phyloP scores from a whole-genome alignment of 2,888 invertebrate species.

The Scaeva pyrastri region DNA sequence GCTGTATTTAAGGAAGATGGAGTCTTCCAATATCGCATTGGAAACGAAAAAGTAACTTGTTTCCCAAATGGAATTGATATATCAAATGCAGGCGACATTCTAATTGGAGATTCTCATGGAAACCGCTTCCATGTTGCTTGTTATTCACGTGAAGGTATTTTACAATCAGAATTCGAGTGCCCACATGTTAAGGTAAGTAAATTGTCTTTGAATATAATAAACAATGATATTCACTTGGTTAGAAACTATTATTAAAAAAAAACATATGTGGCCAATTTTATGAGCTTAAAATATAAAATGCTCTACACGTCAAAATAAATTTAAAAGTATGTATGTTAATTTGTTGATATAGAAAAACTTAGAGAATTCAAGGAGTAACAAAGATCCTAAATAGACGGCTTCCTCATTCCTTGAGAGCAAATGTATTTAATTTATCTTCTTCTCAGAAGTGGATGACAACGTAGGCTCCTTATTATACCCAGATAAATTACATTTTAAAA shows the following conservation, averaged over 20 bases:
- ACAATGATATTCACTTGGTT: constrained; percentile 1
- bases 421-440: too few relatives aligned
- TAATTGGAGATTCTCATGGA: constrained; percentile 98
- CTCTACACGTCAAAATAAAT: too few relatives aligned
- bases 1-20: constrained; percentile 98
- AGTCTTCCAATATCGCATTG: constrained; percentile 95
- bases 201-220: not conserved
- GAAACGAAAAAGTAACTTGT: constrained; percentile 97
- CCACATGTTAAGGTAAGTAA: constrained; percentile 95
- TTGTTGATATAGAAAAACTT: too few relatives aligned
- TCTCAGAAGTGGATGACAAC: too few relatives aligned
- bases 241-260: not conserved
- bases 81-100: constrained; percentile 97
- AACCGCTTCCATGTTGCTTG: constrained; percentile 99
- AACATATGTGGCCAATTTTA: too few relatives aligned
- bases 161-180: constrained; percentile 97
- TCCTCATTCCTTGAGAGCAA: too few relatives aligned
- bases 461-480: too few relatives aligned
- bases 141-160: constrained; percentile 93
- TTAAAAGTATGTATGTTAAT: too few relatives aligned
- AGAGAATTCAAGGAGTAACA: too few relatives aligned
- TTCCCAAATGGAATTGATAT: constrained; percentile 99
- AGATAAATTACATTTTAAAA: too few relatives aligned
- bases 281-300: too few relatives aligned
- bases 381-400: too few relatives aligned